phyloP scores from a whole-genome alignment of 2,113 vertebrate species.

The Percina caprodes region DNA sequence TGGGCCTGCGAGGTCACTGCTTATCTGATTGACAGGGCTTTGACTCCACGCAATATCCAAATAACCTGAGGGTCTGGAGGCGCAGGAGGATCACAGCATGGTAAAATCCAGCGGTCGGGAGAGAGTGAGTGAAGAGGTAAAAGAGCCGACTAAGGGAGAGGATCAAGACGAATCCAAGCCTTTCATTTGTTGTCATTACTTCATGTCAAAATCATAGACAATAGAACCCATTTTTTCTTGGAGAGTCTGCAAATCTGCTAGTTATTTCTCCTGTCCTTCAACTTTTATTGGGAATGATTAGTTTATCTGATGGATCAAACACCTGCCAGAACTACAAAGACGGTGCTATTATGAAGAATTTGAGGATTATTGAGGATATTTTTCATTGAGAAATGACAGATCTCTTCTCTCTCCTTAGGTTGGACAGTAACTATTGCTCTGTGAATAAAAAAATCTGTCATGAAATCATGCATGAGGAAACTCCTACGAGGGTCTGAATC shows the following conservation, averaged over 20 bases:
- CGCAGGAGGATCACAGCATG: slow-evolving; percentile 67
- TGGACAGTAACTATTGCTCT: slow-evolving; percentile 33
- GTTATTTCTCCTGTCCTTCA: slow-evolving; percentile 53
- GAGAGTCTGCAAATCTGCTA: slow-evolving; percentile 59
- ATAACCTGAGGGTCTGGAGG: slow-evolving; percentile 73
- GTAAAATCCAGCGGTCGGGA: slow-evolving; percentile 59
- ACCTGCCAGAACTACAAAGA: slow-evolving; percentile 67
- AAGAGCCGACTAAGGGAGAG: slow-evolving; percentile 32
- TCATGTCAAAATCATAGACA: slow-evolving; percentile 65
- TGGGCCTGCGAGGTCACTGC: slow-evolving; percentile 77
- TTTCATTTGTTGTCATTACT: slow-evolving; percentile 66
- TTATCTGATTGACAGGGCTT: slow-evolving; percentile 83
- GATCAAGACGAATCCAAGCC: slow-evolving; percentile 54
- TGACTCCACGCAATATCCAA: slow-evolving; percentile 78
- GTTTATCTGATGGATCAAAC: slow-evolving; percentile 68
- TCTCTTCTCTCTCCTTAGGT: not conserved
- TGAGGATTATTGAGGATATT: slow-evolving; percentile 10
- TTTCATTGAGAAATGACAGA: slow-evolving; percentile 29
- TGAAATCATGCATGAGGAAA: slow-evolving; percentile 50
- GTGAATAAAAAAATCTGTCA: not conserved
- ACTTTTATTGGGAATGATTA: slow-evolving; percentile 64
- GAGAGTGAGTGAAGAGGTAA: slow-evolving; percentile 40
- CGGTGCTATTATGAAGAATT: slow-evolving; percentile 32
- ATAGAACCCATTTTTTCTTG: slow-evolving; percentile 51
- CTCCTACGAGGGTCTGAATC: slow-evolving; percentile 41